A percentile compares a stretch with the other conserved stretches of the same genome.
Conservation (phyloP, 2,888 invertebrate species). For the Zonitis immaculata region DNA sequence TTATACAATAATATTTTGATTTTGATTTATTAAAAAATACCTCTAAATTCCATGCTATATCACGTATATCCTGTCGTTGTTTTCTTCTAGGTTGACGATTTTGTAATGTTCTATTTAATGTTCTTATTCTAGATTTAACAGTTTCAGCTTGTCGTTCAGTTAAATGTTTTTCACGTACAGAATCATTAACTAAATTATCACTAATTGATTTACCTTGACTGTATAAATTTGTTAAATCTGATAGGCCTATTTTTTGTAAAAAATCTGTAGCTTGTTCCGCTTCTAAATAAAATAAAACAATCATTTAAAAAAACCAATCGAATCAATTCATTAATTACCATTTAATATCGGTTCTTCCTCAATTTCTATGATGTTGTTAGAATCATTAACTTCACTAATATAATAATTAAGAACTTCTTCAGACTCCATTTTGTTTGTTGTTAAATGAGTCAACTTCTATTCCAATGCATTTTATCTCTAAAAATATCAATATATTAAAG, state of each 20-base stretch:
- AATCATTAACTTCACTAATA: conserved; percentile 43
- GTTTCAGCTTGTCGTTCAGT: conserved; percentile 74
- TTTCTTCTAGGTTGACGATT: conserved; percentile 59
- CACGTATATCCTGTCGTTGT: conserved; percentile 65
- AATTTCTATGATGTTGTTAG: conserved; percentile 38
- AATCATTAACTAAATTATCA: conserved; percentile 58
- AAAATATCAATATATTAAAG: background rate
- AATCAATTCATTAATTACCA: conserved; percentile 31
- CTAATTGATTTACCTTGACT: conserved; percentile 64
- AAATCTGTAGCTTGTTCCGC: conserved; percentile 75
- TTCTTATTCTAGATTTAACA: conserved; percentile 66
- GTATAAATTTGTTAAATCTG: conserved; percentile 65
- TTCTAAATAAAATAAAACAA: conserved; percentile 50
- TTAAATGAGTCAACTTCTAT: background rate
- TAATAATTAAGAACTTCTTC: conserved; percentile 41
- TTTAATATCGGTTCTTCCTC: conserved; percentile 38
- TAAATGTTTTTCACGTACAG: conserved; percentile 56
- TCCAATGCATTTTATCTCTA: background rate
- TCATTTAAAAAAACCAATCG: background rate
- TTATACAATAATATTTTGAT: no score
- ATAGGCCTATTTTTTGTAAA: conserved; percentile 68
- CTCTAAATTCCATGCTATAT: conserved; percentile 78
- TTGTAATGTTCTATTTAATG: conserved; percentile 72
- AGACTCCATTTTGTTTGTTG: conserved; percentile 28
- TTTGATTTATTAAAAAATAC: conserved; percentile 46